Evolutionary conservation across 2,113 vertebrate species (phyloP).

Genomic region (Plecotus auritus): DNA sequence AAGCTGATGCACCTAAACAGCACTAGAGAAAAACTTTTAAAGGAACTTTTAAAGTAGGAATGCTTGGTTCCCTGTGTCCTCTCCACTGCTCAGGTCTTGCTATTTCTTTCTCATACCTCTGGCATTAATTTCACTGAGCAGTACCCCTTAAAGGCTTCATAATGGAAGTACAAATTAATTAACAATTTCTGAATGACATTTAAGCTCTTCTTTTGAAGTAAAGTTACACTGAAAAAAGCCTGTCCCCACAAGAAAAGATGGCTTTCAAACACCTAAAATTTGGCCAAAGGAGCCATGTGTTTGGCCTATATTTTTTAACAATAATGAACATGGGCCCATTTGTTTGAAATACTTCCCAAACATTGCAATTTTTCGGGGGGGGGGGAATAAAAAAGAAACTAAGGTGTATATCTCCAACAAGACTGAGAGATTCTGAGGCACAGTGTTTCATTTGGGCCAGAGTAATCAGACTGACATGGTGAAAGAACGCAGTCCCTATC

Average conservation of each 20-base stretch:
- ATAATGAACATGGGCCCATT: neutral
- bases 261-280: neutral
- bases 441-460: neutral
- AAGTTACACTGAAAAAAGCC: neutral
- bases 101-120: neutral
- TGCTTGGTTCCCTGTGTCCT: neutral
- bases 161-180: constrained; percentile 10
- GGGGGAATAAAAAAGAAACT: neutral
- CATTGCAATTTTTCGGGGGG: neutral
- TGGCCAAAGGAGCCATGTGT: neutral
- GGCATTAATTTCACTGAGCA: neutral
- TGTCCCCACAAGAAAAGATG: neutral
- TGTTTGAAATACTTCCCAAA: neutral
- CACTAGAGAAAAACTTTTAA: neutral
- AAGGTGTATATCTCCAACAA: neutral
- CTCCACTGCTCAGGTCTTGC: neutral
- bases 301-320: neutral
- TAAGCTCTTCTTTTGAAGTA: neutral
- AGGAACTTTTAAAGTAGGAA: neutral
- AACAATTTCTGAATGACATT: neutral
- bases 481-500: neutral
- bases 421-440: neutral
- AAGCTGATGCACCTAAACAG: neutral
- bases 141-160: neutral
- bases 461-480: neutral